These are phyloP conservation scores for Epinotia ramella DNA, from an alignment of 2,888 invertebrate species.

Conservation along the genomic window DNA sequence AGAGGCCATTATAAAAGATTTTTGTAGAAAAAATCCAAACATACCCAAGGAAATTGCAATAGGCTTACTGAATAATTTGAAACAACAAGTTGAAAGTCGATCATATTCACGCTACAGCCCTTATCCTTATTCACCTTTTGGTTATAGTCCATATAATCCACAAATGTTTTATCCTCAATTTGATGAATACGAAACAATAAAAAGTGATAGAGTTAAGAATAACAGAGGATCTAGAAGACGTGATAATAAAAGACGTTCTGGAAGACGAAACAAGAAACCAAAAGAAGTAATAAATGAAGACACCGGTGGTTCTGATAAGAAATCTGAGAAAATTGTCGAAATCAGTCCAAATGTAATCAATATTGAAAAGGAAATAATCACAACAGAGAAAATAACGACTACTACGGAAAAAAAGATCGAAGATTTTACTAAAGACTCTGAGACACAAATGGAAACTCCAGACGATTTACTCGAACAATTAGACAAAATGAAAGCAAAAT, in stretches of 20 bases:
- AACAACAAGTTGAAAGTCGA: slow-evolving; percentile 47
- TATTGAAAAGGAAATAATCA: slow-evolving; percentile 37
- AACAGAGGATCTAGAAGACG: slow-evolving; percentile 20
- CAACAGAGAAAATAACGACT: slow-evolving; percentile 49
- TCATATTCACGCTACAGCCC: slow-evolving; percentile 45
- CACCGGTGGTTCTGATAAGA: slow-evolving; percentile 25
- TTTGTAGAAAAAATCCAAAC: slow-evolving; percentile 52
- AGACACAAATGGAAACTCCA: slow-evolving; percentile 29
- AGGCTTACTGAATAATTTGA: slow-evolving; percentile 51
- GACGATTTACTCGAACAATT: slow-evolving; percentile 20
- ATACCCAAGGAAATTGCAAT: slow-evolving; percentile 52
- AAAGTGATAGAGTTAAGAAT: background rate
- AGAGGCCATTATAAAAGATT: slow-evolving; percentile 50
- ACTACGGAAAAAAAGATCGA: slow-evolving; percentile 36
- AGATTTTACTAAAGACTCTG: slow-evolving; percentile 1
- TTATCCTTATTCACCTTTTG: slow-evolving; percentile 48
- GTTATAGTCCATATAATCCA: slow-evolving; percentile 52
- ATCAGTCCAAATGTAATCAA: slow-evolving; percentile 25
- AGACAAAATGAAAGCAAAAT: slow-evolving; percentile 34
- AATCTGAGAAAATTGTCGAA: slow-evolving; percentile 16
- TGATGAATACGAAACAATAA: slow-evolving; percentile 38
- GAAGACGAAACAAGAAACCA: slow-evolving; percentile 33
- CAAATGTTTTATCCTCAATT: slow-evolving; percentile 23
- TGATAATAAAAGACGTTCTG: background rate
- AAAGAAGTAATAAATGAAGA: slow-evolving; percentile 44